These are phyloP conservation scores for Dendrocopos noguchii DNA, from an alignment of 2,113 vertebrate genomes.

Conservation along the genomic window DNA sequence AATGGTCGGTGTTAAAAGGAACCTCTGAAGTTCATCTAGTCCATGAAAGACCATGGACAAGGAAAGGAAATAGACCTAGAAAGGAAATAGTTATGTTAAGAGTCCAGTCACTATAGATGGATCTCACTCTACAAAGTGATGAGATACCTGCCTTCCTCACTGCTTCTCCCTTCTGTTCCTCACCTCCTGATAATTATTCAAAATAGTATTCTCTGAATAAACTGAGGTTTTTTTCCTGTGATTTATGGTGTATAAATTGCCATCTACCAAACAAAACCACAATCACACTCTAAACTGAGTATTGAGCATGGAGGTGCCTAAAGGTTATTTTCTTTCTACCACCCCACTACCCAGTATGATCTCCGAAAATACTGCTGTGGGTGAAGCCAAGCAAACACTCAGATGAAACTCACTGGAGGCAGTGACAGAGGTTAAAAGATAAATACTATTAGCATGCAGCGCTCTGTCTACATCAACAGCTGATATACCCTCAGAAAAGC, in stretches of 20 bases:
- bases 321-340: not conserved
- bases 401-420: slow-evolving; percentile 30
- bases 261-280: not conserved
- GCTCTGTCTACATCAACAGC: slow-evolving; percentile 51
- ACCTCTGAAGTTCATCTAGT: too few species aligned
- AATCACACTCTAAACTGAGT: not conserved
- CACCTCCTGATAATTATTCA: not conserved
- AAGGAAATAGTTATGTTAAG: not conserved
- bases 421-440: slow-evolving; percentile 11
- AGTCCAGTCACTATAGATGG: not conserved
- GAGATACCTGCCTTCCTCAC: not conserved
- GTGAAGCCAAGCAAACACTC: not conserved
- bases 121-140: not conserved
- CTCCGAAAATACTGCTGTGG: not conserved
- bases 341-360: not conserved
- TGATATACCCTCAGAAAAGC: slow-evolving; percentile 45
- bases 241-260: not conserved
- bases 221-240: not conserved
- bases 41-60: not conserved
- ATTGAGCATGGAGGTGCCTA: not conserved
- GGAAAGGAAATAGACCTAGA: not conserved
- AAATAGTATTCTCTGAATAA: not conserved
- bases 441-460: slow-evolving; percentile 7
- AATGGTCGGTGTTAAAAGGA: too few species aligned
- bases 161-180: not conserved